A percentile compares a stretch with the other conserved stretches of the same genome.
phyloP scores from a whole-genome alignment of 2,113 vertebrate species.

The Cygnus buccinator region DNA sequence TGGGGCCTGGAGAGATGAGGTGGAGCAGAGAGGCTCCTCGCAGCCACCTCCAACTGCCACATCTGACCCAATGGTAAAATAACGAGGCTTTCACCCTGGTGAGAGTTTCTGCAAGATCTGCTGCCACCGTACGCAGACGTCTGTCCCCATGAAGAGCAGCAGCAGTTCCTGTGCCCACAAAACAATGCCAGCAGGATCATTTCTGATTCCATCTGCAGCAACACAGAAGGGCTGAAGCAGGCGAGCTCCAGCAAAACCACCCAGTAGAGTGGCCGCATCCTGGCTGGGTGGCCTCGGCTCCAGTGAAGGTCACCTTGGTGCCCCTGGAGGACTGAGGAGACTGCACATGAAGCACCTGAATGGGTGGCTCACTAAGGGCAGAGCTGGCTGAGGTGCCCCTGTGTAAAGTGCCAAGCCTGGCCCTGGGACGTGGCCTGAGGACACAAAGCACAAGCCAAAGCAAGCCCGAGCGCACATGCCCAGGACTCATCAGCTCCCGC shows the following conservation, averaged over 20 bases:
- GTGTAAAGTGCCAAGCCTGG: not conserved
- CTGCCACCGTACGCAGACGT: not conserved
- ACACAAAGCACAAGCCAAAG: not conserved
- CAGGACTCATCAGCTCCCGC: not conserved
- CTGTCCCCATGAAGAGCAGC: not conserved
- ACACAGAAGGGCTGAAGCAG: not conserved
- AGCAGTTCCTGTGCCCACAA: not conserved
- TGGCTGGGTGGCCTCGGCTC: not conserved
- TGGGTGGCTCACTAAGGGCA: not conserved
- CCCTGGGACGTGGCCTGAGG: not conserved
- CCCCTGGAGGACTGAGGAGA: not conserved
- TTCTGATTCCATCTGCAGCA: not conserved
- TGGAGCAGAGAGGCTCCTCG: not conserved
- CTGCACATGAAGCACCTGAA: accelerated
- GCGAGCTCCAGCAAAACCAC: not conserved
- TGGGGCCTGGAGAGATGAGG: not conserved
- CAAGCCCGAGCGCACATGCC: not conserved
- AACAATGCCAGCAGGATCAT: not conserved
- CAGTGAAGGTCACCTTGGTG: not conserved
- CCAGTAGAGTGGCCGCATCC: accelerated
- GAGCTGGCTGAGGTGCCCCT: not conserved
- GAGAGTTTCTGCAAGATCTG: not conserved
- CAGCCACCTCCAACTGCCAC: accelerated
- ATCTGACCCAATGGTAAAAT: not conserved
- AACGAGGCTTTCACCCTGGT: not conserved